phyloP scores from a whole-genome alignment of 2,113 vertebrate species.

The Pygoscelis antarcticus region DNA sequence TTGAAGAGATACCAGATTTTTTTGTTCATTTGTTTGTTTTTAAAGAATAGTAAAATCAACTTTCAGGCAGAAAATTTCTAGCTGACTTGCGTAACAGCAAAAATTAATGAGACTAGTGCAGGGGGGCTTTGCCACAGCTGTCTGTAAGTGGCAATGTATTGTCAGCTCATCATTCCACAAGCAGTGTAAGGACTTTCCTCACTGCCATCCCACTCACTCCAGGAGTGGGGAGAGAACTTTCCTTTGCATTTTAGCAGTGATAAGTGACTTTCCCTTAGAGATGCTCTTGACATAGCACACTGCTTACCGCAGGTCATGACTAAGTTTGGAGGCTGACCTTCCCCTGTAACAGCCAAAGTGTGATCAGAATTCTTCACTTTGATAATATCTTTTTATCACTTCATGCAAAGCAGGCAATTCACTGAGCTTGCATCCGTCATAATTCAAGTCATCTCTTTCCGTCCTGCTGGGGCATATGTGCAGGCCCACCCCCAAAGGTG shows the following conservation, averaged over 20 bases:
- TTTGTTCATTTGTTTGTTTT: background rate
- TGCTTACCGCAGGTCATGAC: background rate
- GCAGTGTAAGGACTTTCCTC: background rate
- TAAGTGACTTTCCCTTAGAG: background rate
- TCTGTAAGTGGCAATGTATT: background rate
- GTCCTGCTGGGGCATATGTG: accelerated
- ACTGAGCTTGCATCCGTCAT: background rate
- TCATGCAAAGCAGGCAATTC: background rate
- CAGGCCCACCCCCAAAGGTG: background rate
- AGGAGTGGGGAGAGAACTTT: background rate
- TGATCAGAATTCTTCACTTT: background rate
- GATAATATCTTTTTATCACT: background rate
- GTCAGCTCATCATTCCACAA: background rate
- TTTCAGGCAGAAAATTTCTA: constrained; percentile 1
- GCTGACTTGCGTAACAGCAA: background rate
- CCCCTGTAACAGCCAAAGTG: background rate
- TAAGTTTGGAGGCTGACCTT: background rate
- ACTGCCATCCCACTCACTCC: background rate
- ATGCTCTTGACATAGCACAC: background rate
- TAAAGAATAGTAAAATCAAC: background rate
- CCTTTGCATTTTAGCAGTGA: background rate
- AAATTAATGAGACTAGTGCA: background rate
- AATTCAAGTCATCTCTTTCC: background rate
- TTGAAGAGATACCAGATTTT: background rate
- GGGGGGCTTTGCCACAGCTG: background rate